Evolutionary conservation across 1,140 invertebrate genomes (phyloP), one percentile per base, ranked within the genome.

Genomic region (Habropoda laboriosa): DNA sequence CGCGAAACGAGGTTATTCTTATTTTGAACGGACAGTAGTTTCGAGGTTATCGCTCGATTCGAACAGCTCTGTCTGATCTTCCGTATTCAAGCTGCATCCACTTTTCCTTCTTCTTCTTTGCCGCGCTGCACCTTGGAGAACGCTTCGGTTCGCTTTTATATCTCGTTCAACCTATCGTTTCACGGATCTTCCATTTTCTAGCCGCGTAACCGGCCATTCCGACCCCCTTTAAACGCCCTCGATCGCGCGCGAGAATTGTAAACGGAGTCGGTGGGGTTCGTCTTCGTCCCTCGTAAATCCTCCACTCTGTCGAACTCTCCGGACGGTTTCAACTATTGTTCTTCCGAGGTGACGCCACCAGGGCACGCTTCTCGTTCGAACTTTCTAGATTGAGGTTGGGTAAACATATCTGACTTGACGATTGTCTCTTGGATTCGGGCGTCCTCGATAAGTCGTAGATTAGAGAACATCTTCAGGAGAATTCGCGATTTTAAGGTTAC

Each of bases 31-130:
- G n/a, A n/a, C n/a, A n/a, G n/a, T n/a, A 72, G 45, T 42, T 63
- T 49, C 73, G 61, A 67, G 42, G 67, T 77, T 83, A 81, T 83
- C 81, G 53, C 51, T 40, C 64, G 45, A 66, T 57, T 40, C 68
- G 61, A 42, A 27, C 30, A 30, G 49, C 66, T 66, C 49, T 47
- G 27, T 57, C 80, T 61, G 80, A 84, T 79, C 55, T 82, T 68
- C 70, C 76, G 27, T 49, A 42, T 45, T 57, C 76, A n/a, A n/a
- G n/a, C n/a, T n/a, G n/a, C n/a, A n/a, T n/a, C n/a, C n/a, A n/a
- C n/a, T n/a, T n/a, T n/a, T n/a, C n/a, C n/a, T n/a, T n/a, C n/a
- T n/a, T n/a, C n/a, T n/a, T n/a, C n/a, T n/a, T n/a, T n/a, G n/a
- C n/a, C n/a, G n/a, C n/a, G n/a, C n/a, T n/a, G n/a, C n/a, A n/a